A percentile compares a stretch with the other conserved stretches of the same genome.
Evolutionary conservation across 2,797 vertebrate genomes (phyloP).

Genomic region (Poecilia gillii): DNA sequence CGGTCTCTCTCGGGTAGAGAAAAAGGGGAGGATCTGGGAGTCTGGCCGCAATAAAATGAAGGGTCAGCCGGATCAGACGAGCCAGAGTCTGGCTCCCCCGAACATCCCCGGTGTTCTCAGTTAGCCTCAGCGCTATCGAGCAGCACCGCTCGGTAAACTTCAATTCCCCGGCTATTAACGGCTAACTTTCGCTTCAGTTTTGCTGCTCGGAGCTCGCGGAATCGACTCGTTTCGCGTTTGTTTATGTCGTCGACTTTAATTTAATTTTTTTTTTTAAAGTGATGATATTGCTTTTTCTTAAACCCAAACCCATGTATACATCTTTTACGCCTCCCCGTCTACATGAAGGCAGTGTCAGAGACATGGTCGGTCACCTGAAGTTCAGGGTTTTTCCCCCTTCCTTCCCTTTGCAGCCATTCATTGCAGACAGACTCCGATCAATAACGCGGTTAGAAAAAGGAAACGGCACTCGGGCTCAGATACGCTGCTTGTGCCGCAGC

Average conservation of each 20-base stretch:
- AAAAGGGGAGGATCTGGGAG: conserved; percentile 82
- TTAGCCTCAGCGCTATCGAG: conserved; percentile 77
- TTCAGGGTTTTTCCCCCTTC: conserved; percentile 86
- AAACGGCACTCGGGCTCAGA: conserved; percentile 46
- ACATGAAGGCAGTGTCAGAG: conserved; percentile 85
- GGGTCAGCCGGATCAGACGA: conserved; percentile 91
- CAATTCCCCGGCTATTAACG: conserved; percentile 73
- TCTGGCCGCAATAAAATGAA: conserved; percentile 90
- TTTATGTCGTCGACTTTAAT: conserved; percentile 63
- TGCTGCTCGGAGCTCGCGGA: conserved; percentile 36
- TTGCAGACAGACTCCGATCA: conserved; percentile 89
- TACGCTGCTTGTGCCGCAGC: conserved; percentile 17
- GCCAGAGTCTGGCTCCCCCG: conserved; percentile 83
- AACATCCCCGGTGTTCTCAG: conserved; percentile 71
- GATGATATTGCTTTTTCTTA: conserved; percentile 36
- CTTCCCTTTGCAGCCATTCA: conserved; percentile 83
- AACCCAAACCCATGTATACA: conserved; percentile 27
- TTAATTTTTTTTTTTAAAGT: conserved; percentile 53
- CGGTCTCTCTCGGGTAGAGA: conserved; percentile 78
- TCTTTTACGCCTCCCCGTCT: conserved; percentile 76
- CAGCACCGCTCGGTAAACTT: conserved; percentile 75
- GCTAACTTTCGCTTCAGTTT: conserved; percentile 86
- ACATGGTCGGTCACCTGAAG: conserved; percentile 96
- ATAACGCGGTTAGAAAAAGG: conserved; percentile 75
- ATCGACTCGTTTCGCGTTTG: conserved; percentile 57